Conservation (phyloP, 1,140 invertebrate genomes). For the Amyelois transitella region DNA sequence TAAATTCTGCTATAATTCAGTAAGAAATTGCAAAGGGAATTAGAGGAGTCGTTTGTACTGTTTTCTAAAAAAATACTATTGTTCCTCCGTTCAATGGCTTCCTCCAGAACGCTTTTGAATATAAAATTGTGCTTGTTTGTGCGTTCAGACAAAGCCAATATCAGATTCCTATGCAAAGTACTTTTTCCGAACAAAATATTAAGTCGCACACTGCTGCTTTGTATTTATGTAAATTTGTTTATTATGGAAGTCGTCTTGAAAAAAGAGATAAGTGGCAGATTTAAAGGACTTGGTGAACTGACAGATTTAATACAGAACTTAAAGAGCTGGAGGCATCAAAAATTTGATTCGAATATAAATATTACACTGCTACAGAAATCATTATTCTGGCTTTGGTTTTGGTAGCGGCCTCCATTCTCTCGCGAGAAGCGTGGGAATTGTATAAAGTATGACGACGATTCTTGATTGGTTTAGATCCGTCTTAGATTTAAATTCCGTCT, state of each 20-base stretch:
- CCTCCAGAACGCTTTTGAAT: conserved; percentile 34
- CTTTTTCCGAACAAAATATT: conserved; percentile 41
- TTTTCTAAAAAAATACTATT: conserved; percentile 7
- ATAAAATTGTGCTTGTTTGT: conserved; percentile 33
- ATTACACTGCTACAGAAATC: too few relatives aligned
- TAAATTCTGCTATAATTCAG: not conserved
- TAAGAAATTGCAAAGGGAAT: not conserved
- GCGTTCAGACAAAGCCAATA: conserved; percentile 44
- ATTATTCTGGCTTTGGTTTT: too few relatives aligned
- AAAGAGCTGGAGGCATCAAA: too few relatives aligned
- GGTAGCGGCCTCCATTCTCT: too few relatives aligned
- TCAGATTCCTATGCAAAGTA: conserved; percentile 47
- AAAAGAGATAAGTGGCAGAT: conserved; percentile 20
- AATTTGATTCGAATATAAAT: too few relatives aligned
- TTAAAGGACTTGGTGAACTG: not conserved
- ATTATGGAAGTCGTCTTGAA: conserved; percentile 21
- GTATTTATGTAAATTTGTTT: conserved; percentile 40
- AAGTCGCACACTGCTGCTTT: conserved; percentile 40
- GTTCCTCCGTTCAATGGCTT: conserved; percentile 26
- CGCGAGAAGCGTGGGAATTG: too few relatives aligned
- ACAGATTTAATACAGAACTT: too few relatives aligned
- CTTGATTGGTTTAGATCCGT: too few relatives aligned
- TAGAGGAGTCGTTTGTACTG: not conserved
- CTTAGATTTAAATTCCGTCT: too few relatives aligned
- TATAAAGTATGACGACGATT: too few relatives aligned